Evolutionary conservation across 2,888 invertebrate genomes (phyloP).

Genomic region (Griposia aprilina): DNA sequence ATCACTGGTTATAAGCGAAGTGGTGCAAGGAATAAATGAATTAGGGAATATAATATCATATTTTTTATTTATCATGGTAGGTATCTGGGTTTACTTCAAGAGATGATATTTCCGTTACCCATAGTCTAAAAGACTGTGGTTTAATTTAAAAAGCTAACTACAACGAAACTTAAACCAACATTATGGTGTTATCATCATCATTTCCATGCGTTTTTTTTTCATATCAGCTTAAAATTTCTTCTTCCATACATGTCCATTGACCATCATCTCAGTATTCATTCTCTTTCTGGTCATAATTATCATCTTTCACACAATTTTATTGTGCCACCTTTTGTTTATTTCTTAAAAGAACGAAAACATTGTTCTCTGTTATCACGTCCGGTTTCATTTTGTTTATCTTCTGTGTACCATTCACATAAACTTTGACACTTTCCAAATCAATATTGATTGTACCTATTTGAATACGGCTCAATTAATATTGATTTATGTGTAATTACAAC

Average conservation of each 20-base stretch:
- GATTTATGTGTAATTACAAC: neutral
- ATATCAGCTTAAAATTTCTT: neutral
- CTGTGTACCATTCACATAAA: neutral
- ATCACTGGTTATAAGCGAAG: conserved; percentile 40
- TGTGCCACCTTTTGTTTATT: neutral
- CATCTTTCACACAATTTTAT: neutral
- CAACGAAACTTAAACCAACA: neutral
- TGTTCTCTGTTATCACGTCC: neutral
- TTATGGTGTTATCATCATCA: neutral
- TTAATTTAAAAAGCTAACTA: neutral
- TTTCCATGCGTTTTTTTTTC: neutral
- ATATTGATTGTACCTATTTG: neutral
- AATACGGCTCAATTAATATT: conserved; percentile 3
- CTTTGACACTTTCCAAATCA: neutral
- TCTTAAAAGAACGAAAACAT: neutral
- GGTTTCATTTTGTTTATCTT: neutral
- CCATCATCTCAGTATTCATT: too few species aligned
- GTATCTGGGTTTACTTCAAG: neutral
- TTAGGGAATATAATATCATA: conserved; percentile 4
- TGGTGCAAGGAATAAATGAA: conserved; percentile 38
- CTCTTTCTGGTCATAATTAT: neutral
- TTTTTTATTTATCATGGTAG: neutral
- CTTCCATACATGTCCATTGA: neutral
- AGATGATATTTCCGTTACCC: neutral
- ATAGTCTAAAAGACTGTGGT: neutral